Percentiles rank a stretch among this genome's conserved stretches.
These are phyloP conservation scores for Cheilosia scutellata DNA, from an alignment of 2,888 invertebrate genomes.

Conservation along the genomic window DNA sequence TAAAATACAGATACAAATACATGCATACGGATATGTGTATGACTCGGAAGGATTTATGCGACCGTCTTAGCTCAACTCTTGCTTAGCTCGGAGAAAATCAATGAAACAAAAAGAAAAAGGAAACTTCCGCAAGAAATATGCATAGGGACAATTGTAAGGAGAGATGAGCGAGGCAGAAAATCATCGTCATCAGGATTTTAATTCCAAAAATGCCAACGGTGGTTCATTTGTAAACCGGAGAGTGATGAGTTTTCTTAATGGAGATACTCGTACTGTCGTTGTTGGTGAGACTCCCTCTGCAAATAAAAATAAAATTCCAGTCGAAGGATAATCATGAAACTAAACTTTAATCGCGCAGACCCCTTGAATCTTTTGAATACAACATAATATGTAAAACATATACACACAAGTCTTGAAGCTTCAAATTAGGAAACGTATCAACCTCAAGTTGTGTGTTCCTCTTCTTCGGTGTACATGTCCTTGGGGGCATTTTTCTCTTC, in stretches of 20 bases:
- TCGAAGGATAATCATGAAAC: constrained; percentile 52
- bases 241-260: constrained; percentile 71
- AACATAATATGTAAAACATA: not conserved
- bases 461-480: constrained; percentile 30
- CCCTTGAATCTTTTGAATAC: not conserved
- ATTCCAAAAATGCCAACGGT: constrained; percentile 74
- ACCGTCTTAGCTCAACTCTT: constrained; percentile 48
- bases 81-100: constrained; percentile 46
- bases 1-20: constrained; percentile 43
- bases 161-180: constrained; percentile 14
- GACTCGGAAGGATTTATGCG: constrained; percentile 64
- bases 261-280: not conserved
- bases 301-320: constrained; percentile 48
- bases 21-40: constrained; percentile 1
- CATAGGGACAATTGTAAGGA: constrained; percentile 34
- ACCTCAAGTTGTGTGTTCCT: constrained; percentile 41
- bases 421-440: constrained; percentile 62
- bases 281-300: not conserved
- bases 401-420: constrained; percentile 48
- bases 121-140: constrained; percentile 59
- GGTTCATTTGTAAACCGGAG: constrained; percentile 66
- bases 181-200: constrained; percentile 72
- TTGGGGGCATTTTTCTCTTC: constrained; percentile 43
- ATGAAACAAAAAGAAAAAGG: constrained; percentile 40
- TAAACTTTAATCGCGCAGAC: constrained; percentile 51